Conservation (phyloP, 2,113 vertebrate species). For the Cichladusa arquata region DNA sequence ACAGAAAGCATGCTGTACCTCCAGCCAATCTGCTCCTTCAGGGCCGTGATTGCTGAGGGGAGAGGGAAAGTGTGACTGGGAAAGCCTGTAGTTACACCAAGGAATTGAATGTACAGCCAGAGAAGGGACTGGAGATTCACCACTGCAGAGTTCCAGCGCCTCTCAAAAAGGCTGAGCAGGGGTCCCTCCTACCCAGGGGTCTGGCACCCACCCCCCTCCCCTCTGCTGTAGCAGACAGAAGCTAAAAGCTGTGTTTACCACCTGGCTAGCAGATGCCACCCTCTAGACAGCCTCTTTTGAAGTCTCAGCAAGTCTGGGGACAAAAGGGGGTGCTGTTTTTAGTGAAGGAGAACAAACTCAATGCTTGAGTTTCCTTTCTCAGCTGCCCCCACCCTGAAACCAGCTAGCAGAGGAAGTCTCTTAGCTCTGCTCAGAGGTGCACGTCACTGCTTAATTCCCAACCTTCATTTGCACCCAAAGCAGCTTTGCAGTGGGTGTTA, state of each 20-base stretch:
- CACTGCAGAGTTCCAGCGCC: not conserved
- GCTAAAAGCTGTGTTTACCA: not conserved
- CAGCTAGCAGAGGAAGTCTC: not conserved
- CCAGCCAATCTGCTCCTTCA: constrained; percentile 90
- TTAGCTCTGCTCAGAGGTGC: not conserved
- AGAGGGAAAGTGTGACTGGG: not conserved
- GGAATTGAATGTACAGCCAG: not conserved
- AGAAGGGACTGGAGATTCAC: not conserved
- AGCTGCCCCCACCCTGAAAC: not conserved
- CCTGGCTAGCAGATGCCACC: not conserved
- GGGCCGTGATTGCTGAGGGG: constrained; percentile 77
- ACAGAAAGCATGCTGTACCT: constrained; percentile 84
- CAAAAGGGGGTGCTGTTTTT: not conserved
- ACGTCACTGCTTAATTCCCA: not conserved
- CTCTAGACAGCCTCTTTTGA: not conserved
- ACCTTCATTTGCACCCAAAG: not conserved
- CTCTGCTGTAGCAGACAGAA: not conserved
- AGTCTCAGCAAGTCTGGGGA: not conserved
- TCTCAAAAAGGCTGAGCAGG: not conserved
- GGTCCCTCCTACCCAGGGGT: not conserved
- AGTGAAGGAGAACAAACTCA: not conserved
- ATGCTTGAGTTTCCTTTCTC: not conserved
- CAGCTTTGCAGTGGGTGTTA: not conserved
- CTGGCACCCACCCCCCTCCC: not conserved
- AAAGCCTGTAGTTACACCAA: not conserved